Evolutionary conservation across 2,113 vertebrate genomes (phyloP).

Genomic region (Arothron firmamentum): DNA sequence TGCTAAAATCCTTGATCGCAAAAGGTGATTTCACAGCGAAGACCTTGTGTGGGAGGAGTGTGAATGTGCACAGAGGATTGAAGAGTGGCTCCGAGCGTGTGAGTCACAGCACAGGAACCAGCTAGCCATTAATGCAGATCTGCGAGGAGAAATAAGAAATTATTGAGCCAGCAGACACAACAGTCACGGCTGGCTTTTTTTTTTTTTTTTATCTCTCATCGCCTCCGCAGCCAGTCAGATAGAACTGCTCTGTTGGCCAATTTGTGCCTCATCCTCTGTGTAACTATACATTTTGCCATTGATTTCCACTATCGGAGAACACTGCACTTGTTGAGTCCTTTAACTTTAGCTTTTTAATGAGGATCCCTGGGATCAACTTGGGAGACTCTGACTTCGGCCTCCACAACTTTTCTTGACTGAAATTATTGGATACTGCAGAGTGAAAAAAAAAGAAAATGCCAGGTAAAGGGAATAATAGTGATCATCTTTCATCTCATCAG

Average conservation of each 20-base stretch:
- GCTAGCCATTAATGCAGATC: neutral
- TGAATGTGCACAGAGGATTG: constrained; percentile 6
- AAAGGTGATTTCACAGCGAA: constrained; percentile 38
- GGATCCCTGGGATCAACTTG: constrained; percentile 25
- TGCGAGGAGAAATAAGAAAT: constrained; percentile 7
- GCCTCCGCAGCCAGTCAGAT: constrained; percentile 2
- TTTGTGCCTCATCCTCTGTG: constrained; percentile 24
- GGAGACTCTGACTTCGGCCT: constrained; percentile 1
- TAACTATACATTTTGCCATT: constrained; percentile 44
- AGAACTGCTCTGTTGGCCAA: constrained; percentile 15
- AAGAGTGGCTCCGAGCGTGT: neutral
- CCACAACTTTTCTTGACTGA: constrained; percentile 28
- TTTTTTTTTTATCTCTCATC: constrained; percentile 3
- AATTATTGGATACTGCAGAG: constrained; percentile 24
- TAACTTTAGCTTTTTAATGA: constrained; percentile 22
- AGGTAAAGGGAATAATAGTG: no score
- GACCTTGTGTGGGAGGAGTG: constrained; percentile 31
- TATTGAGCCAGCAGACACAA: constrained; percentile 10
- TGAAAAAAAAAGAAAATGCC: no score
- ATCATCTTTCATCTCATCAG: no score
- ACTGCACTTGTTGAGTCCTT: constrained; percentile 28
- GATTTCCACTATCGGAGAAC: constrained; percentile 29
- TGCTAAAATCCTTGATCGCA: constrained; percentile 51
- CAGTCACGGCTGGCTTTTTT: constrained; percentile 9
- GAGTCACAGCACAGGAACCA: neutral